A percentile compares a stretch with the other conserved stretches of the same genome.
phyloP scores from a whole-genome alignment of 2,888 invertebrate species.

The Dendrolimus pini region DNA sequence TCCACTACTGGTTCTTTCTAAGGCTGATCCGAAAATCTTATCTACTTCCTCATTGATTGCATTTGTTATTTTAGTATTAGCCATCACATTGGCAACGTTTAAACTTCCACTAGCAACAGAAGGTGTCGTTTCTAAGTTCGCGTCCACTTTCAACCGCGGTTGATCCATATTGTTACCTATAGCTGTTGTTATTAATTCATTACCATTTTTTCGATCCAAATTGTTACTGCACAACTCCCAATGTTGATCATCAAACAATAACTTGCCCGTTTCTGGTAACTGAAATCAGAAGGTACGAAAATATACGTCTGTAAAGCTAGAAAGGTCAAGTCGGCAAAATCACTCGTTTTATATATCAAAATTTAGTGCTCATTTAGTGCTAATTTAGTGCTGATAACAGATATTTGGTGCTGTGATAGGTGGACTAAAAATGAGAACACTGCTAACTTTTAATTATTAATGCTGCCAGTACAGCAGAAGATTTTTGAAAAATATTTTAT shows the following conservation, averaged over 20 bases:
- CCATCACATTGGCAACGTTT: conserved; percentile 44
- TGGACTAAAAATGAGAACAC: too few relatives aligned
- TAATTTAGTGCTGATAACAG: too few relatives aligned
- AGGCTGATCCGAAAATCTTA: conserved; percentile 51
- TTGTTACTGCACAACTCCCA: conserved; percentile 33
- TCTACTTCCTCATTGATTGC: conserved; percentile 62
- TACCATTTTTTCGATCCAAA: conserved; percentile 9
- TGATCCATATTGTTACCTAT: conserved; percentile 61
- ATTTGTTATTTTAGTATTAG: conserved; percentile 38
- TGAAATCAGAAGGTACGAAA: conserved; percentile 13
- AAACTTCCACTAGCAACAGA: conserved; percentile 50
- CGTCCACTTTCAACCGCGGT: conserved; percentile 38
- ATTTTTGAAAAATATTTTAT: too few relatives aligned
- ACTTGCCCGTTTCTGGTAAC: conserved; percentile 51
- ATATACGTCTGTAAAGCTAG: too few relatives aligned
- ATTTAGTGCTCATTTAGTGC: too few relatives aligned
- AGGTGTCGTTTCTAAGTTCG: conserved; percentile 45
- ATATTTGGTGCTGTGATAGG: too few relatives aligned
- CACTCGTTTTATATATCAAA: too few relatives aligned
- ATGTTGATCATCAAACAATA: conserved; percentile 47
- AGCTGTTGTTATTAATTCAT: conserved; percentile 24
- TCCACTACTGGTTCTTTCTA: conserved; percentile 64
- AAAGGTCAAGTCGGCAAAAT: too few relatives aligned
- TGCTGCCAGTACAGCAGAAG: too few relatives aligned
- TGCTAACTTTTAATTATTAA: too few relatives aligned